Evolutionary conservation across 2,888 invertebrate species (phyloP).

Genomic region (Leucozona laternaria): DNA sequence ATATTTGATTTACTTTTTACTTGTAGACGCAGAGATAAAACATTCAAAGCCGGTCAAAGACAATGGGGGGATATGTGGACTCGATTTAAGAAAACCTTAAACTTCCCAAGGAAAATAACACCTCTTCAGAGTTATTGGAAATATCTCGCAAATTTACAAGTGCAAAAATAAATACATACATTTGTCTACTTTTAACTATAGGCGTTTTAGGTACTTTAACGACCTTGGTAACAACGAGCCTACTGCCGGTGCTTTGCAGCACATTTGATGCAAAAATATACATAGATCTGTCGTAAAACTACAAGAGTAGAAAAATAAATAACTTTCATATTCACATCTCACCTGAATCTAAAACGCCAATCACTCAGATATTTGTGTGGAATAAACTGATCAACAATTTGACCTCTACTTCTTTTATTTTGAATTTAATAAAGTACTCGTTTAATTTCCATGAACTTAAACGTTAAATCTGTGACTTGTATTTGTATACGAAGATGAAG

Average conservation of each 20-base stretch:
- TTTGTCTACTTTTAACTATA: too few relatives aligned
- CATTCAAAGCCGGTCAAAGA: too few relatives aligned
- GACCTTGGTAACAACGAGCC: neutral
- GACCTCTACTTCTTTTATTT: neutral
- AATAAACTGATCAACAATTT: neutral
- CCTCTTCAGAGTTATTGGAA: too few relatives aligned
- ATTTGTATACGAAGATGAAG: neutral
- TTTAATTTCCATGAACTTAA: neutral
- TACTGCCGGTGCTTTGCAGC: neutral
- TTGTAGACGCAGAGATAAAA: too few relatives aligned
- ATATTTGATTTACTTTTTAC: too few relatives aligned
- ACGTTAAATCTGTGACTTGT: neutral
- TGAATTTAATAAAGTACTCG: neutral
- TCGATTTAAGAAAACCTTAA: too few relatives aligned
- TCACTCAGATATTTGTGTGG: neutral
- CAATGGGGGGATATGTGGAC: too few relatives aligned
- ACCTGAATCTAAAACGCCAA: neutral
- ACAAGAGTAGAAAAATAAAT: conserved; percentile 2
- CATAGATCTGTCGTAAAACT: neutral
- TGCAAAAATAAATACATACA: too few relatives aligned
- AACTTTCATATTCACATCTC: neutral
- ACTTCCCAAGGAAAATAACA: too few relatives aligned
- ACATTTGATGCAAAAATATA: neutral
- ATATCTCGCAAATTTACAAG: too few relatives aligned
- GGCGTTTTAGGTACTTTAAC: too few relatives aligned